Evolutionary conservation across 2,888 invertebrate species (phyloP).

Genomic region (Tetragonisca angustula): DNA sequence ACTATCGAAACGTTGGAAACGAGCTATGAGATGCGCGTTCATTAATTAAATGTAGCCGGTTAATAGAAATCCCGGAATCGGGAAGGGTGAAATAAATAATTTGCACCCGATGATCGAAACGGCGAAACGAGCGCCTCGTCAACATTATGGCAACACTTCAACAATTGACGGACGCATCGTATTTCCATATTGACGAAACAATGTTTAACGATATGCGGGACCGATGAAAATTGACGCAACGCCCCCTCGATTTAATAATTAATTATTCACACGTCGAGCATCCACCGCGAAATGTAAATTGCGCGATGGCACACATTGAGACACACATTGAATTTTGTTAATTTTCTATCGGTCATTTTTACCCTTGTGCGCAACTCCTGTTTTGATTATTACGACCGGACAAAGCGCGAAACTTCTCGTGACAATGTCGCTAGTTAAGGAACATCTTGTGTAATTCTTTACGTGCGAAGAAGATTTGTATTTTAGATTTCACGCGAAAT

Average conservation of each 20-base stretch:
- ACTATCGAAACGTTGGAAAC: slow-evolving; percentile 3
- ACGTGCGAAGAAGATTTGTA: no score
- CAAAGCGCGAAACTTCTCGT: not conserved
- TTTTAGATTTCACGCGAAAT: no score
- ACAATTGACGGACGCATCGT: slow-evolving; percentile 21
- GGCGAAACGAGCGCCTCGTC: slow-evolving; percentile 17
- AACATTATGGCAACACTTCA: slow-evolving; percentile 24
- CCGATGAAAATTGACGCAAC: slow-evolving; percentile 27
- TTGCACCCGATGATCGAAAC: slow-evolving; percentile 18
- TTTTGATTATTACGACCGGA: not conserved
- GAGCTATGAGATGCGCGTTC: not conserved
- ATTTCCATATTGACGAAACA: slow-evolving; percentile 41
- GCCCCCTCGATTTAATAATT: slow-evolving; percentile 41
- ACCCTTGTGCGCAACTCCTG: not conserved
- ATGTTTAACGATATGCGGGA: slow-evolving; percentile 29
- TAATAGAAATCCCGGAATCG: slow-evolving; percentile 33
- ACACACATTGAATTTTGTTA: not conserved
- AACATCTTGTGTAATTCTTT: not conserved
- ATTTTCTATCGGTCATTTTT: not conserved
- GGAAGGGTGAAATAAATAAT: slow-evolving; percentile 33
- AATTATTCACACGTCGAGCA: slow-evolving; percentile 39
- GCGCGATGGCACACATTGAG: not conserved
- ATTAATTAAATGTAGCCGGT: slow-evolving; percentile 33
- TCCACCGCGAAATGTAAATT: slow-evolving; percentile 19
- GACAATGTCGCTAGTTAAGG: no score